These are phyloP conservation scores for Synanthedon myopaeformis DNA, from an alignment of 2,888 invertebrate species.

Conservation along the genomic window DNA sequence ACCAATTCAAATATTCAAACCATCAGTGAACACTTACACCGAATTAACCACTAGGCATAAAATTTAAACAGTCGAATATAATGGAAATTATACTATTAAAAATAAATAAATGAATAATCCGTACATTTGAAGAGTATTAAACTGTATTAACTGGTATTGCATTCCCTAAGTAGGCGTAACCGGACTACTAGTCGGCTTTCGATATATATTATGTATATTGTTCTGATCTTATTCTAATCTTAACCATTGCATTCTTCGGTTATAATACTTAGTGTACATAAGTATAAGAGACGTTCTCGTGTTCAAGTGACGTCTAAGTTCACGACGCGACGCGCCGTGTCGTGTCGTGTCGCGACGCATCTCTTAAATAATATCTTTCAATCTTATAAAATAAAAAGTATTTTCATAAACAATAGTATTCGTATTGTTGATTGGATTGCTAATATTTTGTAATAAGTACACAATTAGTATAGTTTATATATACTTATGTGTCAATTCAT, in stretches of 20 bases:
- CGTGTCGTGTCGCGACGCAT: conserved; percentile 11
- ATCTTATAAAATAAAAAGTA: conserved; percentile 55
- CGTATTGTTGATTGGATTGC: conserved; percentile 66
- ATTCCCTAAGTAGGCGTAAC: conserved; percentile 27
- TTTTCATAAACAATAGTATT: conserved; percentile 66
- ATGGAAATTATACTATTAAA: too few species aligned
- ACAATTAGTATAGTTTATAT: conserved; percentile 70
- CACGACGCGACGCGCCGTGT: conserved; percentile 12
- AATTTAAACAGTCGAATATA: too few species aligned
- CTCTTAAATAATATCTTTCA: conserved; percentile 40
- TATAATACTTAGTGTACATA: conserved; percentile 36
- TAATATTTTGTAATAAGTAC: conserved; percentile 64
- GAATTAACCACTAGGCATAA: too few species aligned
- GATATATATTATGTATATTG: conserved; percentile 60
- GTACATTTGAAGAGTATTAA: not conserved
- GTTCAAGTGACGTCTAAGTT: conserved; percentile 28
- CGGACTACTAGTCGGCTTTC: conserved; percentile 67
- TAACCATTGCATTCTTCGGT: conserved; percentile 49
- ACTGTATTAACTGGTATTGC: conserved; percentile 4
- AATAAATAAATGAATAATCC: too few species aligned
- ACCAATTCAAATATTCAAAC: too few species aligned
- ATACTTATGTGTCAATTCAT: conserved; percentile 73
- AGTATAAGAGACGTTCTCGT: conserved; percentile 41
- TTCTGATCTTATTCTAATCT: conserved; percentile 44
- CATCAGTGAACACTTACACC: too few species aligned